phyloP scores from a whole-genome alignment of 2,888 invertebrate species.

The Polymixis lichenea region DNA sequence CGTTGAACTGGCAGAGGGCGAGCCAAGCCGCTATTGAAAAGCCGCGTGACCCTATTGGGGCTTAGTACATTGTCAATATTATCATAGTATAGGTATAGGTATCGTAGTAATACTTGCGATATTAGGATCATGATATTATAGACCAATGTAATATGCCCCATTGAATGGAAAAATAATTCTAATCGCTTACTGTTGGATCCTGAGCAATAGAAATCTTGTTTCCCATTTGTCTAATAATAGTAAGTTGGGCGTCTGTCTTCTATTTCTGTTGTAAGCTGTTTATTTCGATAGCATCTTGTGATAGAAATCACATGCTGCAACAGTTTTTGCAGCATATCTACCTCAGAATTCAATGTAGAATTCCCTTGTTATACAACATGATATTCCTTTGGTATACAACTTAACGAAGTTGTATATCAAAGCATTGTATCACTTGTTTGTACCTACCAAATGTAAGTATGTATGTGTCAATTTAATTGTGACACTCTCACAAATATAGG shows the following conservation, averaged over 20 bases:
- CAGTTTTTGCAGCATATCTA: not conserved
- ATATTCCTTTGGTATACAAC: no score
- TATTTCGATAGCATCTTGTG: not conserved
- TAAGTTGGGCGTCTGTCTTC: not conserved
- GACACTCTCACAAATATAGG: no score
- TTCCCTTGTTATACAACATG: no score
- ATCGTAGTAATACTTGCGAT: no score
- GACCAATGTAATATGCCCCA: no score
- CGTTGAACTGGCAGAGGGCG: not conserved
- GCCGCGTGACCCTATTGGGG: slow-evolving; percentile 15
- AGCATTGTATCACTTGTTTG: no score
- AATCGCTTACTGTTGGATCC: slow-evolving; percentile 9
- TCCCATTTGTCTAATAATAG: not conserved
- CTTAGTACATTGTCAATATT: no score
- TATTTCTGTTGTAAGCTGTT: slow-evolving; percentile 18
- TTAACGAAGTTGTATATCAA: no score
- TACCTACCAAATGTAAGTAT: no score
- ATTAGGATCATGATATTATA: no score
- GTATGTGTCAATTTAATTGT: no score
- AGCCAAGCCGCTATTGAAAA: not conserved
- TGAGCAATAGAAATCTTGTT: slow-evolving; percentile 1
- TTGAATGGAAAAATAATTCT: slow-evolving; percentile 5
- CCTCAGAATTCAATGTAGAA: not conserved
- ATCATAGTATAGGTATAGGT: no score
- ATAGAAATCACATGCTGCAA: slow-evolving; percentile 3